phyloP scores from a whole-genome alignment of 1,140 invertebrate species.

The Anadara kagoshimensis region DNA sequence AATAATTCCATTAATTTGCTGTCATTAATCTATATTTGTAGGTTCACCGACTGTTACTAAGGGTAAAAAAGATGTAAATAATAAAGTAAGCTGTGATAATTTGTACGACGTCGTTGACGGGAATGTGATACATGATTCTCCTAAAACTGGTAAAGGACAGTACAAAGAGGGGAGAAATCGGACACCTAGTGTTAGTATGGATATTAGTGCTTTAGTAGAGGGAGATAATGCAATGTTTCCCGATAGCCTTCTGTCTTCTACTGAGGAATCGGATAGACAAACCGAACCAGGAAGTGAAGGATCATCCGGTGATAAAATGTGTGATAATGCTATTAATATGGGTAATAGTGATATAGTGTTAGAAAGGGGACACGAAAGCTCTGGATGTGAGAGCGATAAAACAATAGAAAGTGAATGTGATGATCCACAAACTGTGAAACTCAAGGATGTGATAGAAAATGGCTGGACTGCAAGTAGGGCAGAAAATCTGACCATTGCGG shows the following conservation, averaged over 20 bases:
- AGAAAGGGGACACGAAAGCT: neutral
- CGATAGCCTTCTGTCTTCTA: constrained; percentile 42
- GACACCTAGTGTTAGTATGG: constrained; percentile 13
- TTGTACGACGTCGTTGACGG: constrained; percentile 3
- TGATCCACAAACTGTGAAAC: constrained; percentile 22
- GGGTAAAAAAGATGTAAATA: constrained; percentile 6
- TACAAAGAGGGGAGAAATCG: neutral
- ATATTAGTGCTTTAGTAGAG: constrained; percentile 45
- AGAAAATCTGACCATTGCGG: constrained; percentile 87
- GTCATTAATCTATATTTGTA: neutral
- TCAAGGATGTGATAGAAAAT: constrained; percentile 75
- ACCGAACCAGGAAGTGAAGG: neutral
- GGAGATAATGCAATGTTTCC: constrained; percentile 66
- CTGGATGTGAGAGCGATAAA: constrained; percentile 11
- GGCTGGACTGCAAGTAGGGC: constrained; percentile 87
- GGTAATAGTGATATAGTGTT: too few species aligned
- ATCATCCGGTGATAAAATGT: too few species aligned
- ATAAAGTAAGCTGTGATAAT: neutral
- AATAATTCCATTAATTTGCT: too few species aligned
- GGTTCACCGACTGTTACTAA: constrained; percentile 11
- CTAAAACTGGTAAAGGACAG: constrained; percentile 8
- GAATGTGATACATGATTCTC: constrained; percentile 12
- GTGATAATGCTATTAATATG: too few species aligned
- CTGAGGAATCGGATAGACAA: neutral
- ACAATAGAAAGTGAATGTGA: constrained; percentile 22